phyloP scores from a whole-genome alignment of 2,113 vertebrate genomes.

The Macquaria australasica region DNA sequence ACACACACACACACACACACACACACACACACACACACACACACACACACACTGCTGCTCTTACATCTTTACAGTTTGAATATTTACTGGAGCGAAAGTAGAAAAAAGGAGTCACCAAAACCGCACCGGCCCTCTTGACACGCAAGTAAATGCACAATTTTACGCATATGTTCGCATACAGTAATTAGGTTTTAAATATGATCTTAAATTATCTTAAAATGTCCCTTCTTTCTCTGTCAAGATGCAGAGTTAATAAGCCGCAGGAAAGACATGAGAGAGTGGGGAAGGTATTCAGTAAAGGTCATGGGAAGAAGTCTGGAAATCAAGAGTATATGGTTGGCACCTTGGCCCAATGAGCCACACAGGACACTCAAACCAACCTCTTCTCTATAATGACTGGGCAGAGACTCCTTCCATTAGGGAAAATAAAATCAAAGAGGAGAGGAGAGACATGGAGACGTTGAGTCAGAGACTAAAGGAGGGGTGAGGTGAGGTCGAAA shows the following conservation, averaged over 20 bases:
- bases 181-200: not conserved
- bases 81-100: slow-evolving; percentile 6
- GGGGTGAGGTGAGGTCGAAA: slow-evolving; percentile 13
- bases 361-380: slow-evolving; percentile 22
- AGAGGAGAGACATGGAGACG: slow-evolving; percentile 30
- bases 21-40: not conserved
- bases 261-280: slow-evolving; percentile 23
- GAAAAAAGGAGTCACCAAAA: not conserved
- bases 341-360: slow-evolving; percentile 2
- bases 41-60: not conserved
- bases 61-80: not conserved
- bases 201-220: not conserved
- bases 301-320: slow-evolving; percentile 37
- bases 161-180: not conserved
- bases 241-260: slow-evolving; percentile 14
- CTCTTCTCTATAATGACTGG: slow-evolving; percentile 27
- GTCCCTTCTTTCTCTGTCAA: not conserved
- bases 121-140: not conserved
- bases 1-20: slow-evolving; percentile 28
- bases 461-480: slow-evolving; percentile 54
- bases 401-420: slow-evolving; percentile 30
- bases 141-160: not conserved
- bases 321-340: slow-evolving; percentile 35
- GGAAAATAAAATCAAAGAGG: slow-evolving; percentile 56
- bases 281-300: slow-evolving; percentile 47